A percentile compares a stretch with the other conserved stretches of the same genome.
Conservation (phyloP, 1,140 invertebrate genomes). For the Rhagoletis pomonella region DNA sequence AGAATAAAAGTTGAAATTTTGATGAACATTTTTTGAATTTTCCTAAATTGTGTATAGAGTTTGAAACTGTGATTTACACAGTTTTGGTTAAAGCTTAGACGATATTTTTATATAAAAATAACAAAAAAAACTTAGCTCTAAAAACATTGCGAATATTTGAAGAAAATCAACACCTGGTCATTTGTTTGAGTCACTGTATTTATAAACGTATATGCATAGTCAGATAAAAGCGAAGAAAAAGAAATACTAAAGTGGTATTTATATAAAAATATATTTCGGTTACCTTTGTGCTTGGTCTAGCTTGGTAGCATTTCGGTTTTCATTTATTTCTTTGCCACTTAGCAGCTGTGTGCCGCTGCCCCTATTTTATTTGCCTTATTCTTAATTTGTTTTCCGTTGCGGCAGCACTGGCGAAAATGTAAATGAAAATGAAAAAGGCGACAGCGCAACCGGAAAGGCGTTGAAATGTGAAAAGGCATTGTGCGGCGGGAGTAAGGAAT, state of each 20-base stretch:
- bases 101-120: no score
- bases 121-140: no score
- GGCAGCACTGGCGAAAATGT: background rate
- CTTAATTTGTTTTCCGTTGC: slow-evolving; percentile 40
- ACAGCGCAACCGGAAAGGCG: slow-evolving; percentile 36
- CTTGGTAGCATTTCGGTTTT: background rate
- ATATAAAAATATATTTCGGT: background rate
- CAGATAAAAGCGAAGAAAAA: background rate
- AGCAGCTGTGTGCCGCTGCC: background rate
- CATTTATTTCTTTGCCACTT: slow-evolving; percentile 1
- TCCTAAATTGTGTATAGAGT: no score
- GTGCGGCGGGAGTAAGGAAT: background rate
- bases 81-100: no score
- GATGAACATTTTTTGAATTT: no score
- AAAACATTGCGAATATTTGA: no score
- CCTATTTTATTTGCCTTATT: slow-evolving; percentile 50
- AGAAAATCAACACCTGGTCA: no score
- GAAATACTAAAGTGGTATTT: background rate
- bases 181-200: no score
- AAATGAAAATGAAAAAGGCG: slow-evolving; percentile 10
- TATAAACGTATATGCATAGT: no score
- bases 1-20: no score
- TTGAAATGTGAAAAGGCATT: slow-evolving; percentile 10
- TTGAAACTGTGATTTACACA: no score
- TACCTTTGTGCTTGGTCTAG: background rate